phyloP scores from a whole-genome alignment of 2,888 invertebrate species.

The Nymphalis urticae region DNA sequence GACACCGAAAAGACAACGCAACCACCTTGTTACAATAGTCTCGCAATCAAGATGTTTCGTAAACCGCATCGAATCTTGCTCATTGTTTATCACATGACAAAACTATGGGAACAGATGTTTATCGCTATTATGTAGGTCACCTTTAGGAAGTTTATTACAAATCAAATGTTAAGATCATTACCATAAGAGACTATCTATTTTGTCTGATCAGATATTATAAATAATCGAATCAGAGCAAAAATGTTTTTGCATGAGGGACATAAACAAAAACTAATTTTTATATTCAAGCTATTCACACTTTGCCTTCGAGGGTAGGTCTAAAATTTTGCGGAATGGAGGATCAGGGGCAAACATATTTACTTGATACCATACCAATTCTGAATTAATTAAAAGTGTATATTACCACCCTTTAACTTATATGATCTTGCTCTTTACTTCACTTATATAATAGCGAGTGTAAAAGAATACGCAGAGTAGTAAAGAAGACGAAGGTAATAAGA shows the following conservation, averaged over 20 bases:
- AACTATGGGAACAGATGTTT: conserved; percentile 45
- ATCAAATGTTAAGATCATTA: conserved; percentile 29
- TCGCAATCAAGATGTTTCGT: conserved; percentile 60
- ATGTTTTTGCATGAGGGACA: neutral
- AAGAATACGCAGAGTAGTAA: no score
- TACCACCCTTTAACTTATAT: no score
- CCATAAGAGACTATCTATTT: neutral
- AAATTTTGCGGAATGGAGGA: no score
- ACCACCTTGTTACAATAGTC: conserved; percentile 49
- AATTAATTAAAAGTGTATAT: no score
- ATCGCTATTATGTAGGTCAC: conserved; percentile 41
- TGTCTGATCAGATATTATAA: neutral
- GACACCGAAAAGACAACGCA: conserved; percentile 49
- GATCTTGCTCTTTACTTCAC: no score
- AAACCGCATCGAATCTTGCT: conserved; percentile 60
- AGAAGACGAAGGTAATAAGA: no score
- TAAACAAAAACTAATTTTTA: no score
- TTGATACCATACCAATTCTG: no score
- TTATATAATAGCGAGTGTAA: no score
- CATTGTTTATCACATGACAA: conserved; percentile 64
- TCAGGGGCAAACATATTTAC: no score
- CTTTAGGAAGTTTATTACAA: conserved; percentile 36
- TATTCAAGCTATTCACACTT: no score
- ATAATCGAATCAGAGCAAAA: neutral
- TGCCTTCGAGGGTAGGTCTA: no score